phyloP scores from a whole-genome alignment of 2,888 invertebrate species.

The Sepioteuthis lessoniana region DNA sequence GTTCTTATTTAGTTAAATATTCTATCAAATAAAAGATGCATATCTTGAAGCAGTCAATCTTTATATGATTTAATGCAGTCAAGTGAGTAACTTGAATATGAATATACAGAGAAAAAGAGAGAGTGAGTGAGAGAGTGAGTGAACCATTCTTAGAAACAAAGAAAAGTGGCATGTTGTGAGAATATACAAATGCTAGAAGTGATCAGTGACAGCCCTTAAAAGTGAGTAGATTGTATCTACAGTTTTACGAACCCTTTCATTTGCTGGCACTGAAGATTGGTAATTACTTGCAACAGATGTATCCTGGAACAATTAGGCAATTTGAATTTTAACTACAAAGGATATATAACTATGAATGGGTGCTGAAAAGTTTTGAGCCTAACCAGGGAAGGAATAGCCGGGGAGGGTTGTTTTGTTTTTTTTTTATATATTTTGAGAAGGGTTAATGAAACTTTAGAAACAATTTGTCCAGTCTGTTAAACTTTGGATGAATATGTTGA shows the following conservation, averaged over 20 bases:
- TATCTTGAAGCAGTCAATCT: neutral
- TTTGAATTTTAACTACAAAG: neutral
- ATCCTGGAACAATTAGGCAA: conserved; percentile 33
- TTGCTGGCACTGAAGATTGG: neutral
- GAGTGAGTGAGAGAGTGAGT: neutral
- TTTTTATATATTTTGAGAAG: too few relatives aligned
- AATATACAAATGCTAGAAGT: neutral
- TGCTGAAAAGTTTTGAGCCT: too few relatives aligned
- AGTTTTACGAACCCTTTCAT: conserved; percentile 11
- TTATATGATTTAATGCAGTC: neutral
- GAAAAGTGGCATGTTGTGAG: neutral
- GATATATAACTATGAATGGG: neutral
- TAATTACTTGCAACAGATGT: neutral
- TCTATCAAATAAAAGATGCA: neutral
- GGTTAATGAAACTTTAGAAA: too few relatives aligned
- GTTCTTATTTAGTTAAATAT: neutral
- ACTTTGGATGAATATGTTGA: too few relatives aligned
- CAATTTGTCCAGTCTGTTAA: too few relatives aligned
- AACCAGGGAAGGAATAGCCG: too few relatives aligned
- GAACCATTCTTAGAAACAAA: neutral
- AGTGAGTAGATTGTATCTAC: neutral
- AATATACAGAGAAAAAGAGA: neutral
- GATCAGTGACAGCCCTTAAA: neutral
- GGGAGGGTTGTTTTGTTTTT: too few relatives aligned
- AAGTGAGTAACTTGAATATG: neutral